Conservation (phyloP, 2,797 vertebrate genomes). For the Thripadectes ignobilis region DNA sequence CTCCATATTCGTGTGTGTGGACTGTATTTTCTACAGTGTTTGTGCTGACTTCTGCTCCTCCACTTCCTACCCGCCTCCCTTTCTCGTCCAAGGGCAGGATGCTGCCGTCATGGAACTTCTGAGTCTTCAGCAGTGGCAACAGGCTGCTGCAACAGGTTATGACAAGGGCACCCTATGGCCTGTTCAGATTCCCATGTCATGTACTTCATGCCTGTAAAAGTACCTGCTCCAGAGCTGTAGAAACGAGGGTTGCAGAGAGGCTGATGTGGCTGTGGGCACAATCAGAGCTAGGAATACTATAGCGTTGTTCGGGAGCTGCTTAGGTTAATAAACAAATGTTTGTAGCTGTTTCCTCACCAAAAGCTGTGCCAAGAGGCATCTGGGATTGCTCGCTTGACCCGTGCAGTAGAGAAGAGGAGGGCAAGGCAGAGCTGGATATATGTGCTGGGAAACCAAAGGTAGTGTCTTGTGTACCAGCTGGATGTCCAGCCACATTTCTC, state of each 20-base stretch:
- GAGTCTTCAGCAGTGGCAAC: not conserved
- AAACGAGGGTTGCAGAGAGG: not conserved
- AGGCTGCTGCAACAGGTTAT: not conserved
- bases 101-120: fast-evolving
- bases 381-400: not conserved
- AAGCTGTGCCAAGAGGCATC: not conserved
- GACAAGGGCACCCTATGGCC: not conserved
- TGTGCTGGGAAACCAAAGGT: not conserved
- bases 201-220: not conserved
- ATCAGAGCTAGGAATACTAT: not conserved
- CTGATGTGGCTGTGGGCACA: not conserved
- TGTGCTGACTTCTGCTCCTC: not conserved
- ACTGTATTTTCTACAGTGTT: not conserved
- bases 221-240: not conserved
- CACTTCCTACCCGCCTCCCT: not conserved
- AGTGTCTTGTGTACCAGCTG: not conserved
- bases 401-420: not conserved
- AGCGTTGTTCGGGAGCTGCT: not conserved
- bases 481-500: not conserved
- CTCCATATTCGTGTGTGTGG: not conserved
- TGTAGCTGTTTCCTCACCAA: not conserved
- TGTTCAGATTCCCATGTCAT: fast-evolving
- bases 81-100: not conserved
- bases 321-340: not conserved
- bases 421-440: not conserved